Evolutionary conservation across 2,797 vertebrate genomes (phyloP).

Genomic region (Chelon auratus): DNA sequence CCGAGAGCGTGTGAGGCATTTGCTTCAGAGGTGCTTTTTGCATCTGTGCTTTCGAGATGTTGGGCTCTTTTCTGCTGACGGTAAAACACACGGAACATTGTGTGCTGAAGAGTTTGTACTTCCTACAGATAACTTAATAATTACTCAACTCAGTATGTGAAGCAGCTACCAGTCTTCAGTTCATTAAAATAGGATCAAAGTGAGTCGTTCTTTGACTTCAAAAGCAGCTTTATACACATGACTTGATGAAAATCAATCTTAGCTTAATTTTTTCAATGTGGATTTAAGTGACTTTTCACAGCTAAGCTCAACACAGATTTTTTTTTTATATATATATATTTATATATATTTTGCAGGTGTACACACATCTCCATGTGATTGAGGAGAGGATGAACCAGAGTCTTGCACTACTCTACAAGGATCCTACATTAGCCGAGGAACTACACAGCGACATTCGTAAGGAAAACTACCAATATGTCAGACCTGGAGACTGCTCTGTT

Average conservation of each 20-base stretch:
- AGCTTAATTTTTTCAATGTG: background rate
- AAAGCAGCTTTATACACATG: conserved; percentile 7
- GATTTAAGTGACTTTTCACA: background rate
- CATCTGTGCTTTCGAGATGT: conserved; percentile 25
- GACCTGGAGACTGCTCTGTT: background rate
- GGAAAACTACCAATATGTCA: conserved; percentile 24
- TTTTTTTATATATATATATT: conserved; percentile 7
- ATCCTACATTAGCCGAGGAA: conserved; percentile 87
- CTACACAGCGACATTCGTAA: conserved; percentile 89
- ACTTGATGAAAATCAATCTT: conserved; percentile 3
- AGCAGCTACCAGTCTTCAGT: conserved; percentile 22
- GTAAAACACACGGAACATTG: conserved; percentile 27
- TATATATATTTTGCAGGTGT: conserved; percentile 79
- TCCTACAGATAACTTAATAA: conserved; percentile 15
- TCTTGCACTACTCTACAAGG: conserved; percentile 90
- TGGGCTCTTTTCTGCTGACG: conserved; percentile 40
- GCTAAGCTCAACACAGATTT: background rate
- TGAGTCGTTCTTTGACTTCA: conserved; percentile 9
- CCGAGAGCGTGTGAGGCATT: background rate
- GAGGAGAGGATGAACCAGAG: conserved; percentile 96
- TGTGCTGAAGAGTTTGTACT: conserved; percentile 18
- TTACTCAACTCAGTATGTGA: conserved; percentile 22
- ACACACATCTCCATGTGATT: conserved; percentile 93
- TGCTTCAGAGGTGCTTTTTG: conserved; percentile 9
- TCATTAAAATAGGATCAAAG: conserved; percentile 46